Base-by-base conservation (phyloP, 2,797 vertebrate species). In the Macrochelys suwanniensis region DNA sequence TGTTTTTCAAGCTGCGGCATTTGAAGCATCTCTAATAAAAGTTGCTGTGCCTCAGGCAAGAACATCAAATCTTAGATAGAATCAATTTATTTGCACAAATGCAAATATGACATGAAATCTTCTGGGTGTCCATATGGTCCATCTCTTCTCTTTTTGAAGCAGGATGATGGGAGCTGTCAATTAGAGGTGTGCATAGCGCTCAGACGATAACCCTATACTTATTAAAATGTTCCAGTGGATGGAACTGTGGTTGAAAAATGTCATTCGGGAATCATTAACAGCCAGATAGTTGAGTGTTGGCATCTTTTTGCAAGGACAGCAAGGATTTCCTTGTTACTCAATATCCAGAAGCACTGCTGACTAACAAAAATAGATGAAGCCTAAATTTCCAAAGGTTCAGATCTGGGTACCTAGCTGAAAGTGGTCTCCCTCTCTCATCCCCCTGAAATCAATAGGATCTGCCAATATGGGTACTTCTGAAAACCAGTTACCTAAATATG, bases 231-330 rank as follows among this genome's bases (percentile, higher is more conserved):
- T 94, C 80, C 42, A 77, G 81, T 42, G 0, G 2, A 65, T 80
- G 80, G 93, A 95, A 85, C 0, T 33, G 71, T 86, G 49, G 85
- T 68, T 89, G 92, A 94, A 94, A 86, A 33, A 47, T 47, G 82
- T 31, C 80, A 91, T 71, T 9, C 80, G 93, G 74, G 88, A 95
- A 50, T 80, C 57, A 80, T 82, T 85, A 94, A 76, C 47, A 88
- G 45, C 83, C 74, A 61, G 11, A 77, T 0, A 0, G n/a, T 26
- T 84, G 61, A 88, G 50, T 85, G 76, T 42, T 82, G 49, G 56
- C 1, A 4, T 13, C 50, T 51, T 87, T 93, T 79, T 90, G 76
- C 61, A 95, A 91, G 26, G 88, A 80, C 12, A 90, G 47, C 42
- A 89, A 91, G 90, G 78, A 74, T 4, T 9, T 89, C 26, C 51